Evolutionary conservation across 2,888 invertebrate species (phyloP), one percentile per base, ranked within the genome.

Genomic region (Ligdia adustata): DNA sequence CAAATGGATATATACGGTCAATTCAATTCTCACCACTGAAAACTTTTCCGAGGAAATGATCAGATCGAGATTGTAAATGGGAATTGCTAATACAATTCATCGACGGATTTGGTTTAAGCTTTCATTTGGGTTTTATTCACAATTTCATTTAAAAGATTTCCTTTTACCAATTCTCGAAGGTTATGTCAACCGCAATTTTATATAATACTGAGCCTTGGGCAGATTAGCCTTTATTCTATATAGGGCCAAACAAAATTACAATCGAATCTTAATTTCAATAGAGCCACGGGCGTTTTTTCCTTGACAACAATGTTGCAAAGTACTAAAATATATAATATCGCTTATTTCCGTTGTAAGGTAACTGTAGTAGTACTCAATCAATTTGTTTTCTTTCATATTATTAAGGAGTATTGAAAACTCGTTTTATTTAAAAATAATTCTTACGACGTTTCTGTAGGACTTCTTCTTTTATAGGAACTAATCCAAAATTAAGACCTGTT

Each of bases 181-280:
- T 31, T 46, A 24, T 40, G 46, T 47, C 46, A 40, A 40, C 34
- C 34, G 11, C 40, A 35, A 46, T 40, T 40, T 47, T 40, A 39
- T 35, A 40, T 31, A 34, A 40, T 31, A 35, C 9, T n/a, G 5
- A 33, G 34, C 34, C 46, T 18, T 16, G 4, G 28, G 31, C 28
- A 35, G 35, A 47, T 40, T 35, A 39, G 27, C 46, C 29, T 46
- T 46, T 33, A 28, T 45, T 37, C 31, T n/a, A 24, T 33, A 12
- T n/a, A n/a, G 15, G 12, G 32, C 11, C 27, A 40, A 49, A 39
- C 31, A 28, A 40, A 35, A 37, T 44, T 38, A 41, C 40, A 39
- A 51, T 47, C 33, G 16, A 41, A 44, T 44, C 38, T 51, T 44
- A 33, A 47, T 50, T 50, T 50, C 43, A 41, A 41, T 46, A 46